These are phyloP conservation scores for Linnaemya vulpina DNA, from an alignment of 2,888 invertebrate species.

Conservation along the genomic window DNA sequence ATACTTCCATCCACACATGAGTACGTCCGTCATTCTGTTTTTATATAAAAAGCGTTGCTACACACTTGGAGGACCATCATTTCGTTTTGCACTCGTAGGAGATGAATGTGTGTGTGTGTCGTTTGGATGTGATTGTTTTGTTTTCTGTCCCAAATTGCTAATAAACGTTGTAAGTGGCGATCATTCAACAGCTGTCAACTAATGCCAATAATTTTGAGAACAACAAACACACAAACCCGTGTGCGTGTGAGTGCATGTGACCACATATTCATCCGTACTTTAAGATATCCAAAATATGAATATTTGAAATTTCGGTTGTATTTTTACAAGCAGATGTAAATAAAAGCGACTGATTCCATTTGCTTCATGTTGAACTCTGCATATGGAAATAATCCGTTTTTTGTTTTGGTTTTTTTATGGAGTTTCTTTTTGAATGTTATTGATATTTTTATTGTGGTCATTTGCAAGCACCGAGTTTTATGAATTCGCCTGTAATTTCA, in stretches of 20 bases:
- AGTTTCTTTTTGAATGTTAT: constrained; percentile 32
- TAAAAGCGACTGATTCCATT: neutral
- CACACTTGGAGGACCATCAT: constrained; percentile 57
- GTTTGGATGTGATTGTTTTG: constrained; percentile 31
- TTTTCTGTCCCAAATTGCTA: constrained; percentile 63
- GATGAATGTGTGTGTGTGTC: neutral
- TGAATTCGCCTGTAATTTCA: constrained; percentile 1
- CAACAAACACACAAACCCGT: neutral
- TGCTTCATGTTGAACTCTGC: constrained; percentile 28
- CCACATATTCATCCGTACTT: constrained; percentile 71
- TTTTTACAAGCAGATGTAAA: neutral
- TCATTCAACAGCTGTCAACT: constrained; percentile 77
- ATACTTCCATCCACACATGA: neutral
- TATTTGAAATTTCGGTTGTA: constrained; percentile 37
- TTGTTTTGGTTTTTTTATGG: no score
- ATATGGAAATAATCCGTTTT: constrained; percentile 54
- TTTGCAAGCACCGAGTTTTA: constrained; percentile 1
- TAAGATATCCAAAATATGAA: constrained; percentile 72
- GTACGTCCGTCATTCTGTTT: constrained; percentile 3
- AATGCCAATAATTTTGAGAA: constrained; percentile 76
- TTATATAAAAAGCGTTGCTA: constrained; percentile 24
- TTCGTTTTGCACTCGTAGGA: constrained; percentile 17
- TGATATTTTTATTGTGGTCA: constrained; percentile 37
- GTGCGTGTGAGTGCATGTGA: no score
- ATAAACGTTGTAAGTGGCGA: constrained; percentile 69